Base-by-base conservation (phyloP, 2,797 vertebrate genomes). In the Coendou prehensilis region DNA sequence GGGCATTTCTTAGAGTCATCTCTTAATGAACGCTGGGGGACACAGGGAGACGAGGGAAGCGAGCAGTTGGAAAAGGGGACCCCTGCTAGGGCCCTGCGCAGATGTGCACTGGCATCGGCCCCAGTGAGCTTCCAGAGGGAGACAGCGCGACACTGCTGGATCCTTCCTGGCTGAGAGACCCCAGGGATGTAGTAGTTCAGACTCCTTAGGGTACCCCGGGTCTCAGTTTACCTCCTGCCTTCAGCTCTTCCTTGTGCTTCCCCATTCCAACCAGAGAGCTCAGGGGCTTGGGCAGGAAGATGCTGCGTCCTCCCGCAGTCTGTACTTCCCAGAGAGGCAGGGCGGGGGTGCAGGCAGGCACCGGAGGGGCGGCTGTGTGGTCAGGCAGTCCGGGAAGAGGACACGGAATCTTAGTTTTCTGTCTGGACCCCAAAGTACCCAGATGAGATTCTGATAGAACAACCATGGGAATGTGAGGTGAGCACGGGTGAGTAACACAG, bases 61-160 rank as follows among this genome's bases (percentile, higher is more conserved):
- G 18, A 54, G 13, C 22, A 57, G 18, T 26, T 26, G 5, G 71
- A 22, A 61, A 26, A 7, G 45, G n/a, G 81, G 45, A 5, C 30
- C 47, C 52, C 33, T 30, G 50, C 57, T 9, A 6, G 52, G 54
- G n/a, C 2, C 2, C 0, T 0, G 0, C 61, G 22, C 10, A 18
- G 71, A 63, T 30, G 1, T 28, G 63, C 0, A 3, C n/a, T 2
- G 14, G 8, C 41, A 6, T 10, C 28, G 0, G 5, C 52, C n/a
- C 64, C 6, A 20, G 1, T 7, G 26, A 76, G 57, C 47, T 67
- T 78, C 64, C 26, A 6, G 54, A 17, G 87, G 59, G 63, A 26
- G 26, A 67, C 15, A 13, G 59, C 30, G 1, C 5, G 0, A 45
- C 67, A 52, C 47, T 41, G 37, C 30, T 23, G 2, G 30, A 52